Conservation (phyloP, 2,797 vertebrate species). For the Cyprinella venusta region DNA sequence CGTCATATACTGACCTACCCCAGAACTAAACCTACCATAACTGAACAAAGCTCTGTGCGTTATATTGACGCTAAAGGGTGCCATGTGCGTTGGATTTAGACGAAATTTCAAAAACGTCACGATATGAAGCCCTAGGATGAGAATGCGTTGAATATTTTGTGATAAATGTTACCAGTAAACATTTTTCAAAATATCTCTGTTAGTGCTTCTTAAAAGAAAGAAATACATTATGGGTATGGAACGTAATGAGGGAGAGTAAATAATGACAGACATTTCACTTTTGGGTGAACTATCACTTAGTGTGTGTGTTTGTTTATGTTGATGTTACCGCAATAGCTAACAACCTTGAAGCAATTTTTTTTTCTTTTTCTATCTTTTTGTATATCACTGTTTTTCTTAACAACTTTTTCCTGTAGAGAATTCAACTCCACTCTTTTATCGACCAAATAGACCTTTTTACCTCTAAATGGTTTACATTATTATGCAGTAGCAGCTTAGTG, state of each 20-base stretch:
- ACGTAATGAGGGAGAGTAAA: not conserved
- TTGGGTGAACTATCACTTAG: not conserved
- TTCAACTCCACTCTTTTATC: not conserved
- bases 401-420: not conserved
- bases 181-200: not conserved
- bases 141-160: no score
- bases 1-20: no score
- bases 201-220: not conserved
- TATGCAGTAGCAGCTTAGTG: not conserved
- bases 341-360: slow-evolving; percentile 17
- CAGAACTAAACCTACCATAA: no score
- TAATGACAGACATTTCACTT: not conserved
- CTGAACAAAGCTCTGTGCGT: no score
- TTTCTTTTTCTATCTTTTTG: slow-evolving; percentile 18
- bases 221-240: not conserved
- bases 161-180: no score
- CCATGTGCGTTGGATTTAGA: no score
- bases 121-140: no score
- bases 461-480: slow-evolving; percentile 17
- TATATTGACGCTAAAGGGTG: no score
- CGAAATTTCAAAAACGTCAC: no score
- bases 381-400: not conserved
- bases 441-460: not conserved
- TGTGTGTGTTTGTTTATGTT: not conserved
- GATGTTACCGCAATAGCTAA: slow-evolving; percentile 41